Conservation (phyloP, 2,113 vertebrate genomes). For the Sinosuthora webbiana region DNA sequence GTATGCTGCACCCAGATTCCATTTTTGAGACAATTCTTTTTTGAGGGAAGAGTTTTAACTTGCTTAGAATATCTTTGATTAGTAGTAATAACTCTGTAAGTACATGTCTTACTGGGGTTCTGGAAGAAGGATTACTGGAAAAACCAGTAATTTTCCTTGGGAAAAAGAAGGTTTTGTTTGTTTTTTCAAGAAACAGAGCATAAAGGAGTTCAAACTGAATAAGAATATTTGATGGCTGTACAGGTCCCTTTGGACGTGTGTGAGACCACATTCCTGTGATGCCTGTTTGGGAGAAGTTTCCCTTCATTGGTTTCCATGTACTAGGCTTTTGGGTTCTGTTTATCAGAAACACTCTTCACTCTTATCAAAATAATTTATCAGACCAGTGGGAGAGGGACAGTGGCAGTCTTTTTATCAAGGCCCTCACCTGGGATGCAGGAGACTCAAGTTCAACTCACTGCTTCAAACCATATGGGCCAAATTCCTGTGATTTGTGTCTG, state of each 20-base stretch:
- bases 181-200: neutral
- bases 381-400: neutral
- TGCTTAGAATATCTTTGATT: neutral
- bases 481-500: neutral
- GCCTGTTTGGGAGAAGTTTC: neutral
- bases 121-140: neutral
- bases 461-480: neutral
- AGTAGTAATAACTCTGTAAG: neutral
- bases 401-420: neutral
- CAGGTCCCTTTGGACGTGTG: neutral
- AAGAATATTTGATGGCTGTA: neutral
- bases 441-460: neutral
- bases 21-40: neutral
- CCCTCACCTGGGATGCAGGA: neutral
- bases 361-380: neutral
- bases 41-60: neutral
- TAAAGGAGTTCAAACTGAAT: neutral
- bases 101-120: neutral
- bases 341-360: neutral
- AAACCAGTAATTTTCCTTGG: neutral
- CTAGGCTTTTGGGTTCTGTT: neutral
- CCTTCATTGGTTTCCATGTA: neutral
- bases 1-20: neutral
- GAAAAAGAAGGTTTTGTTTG: rapidly evolving
- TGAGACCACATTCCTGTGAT: neutral